Evolutionary conservation across 1,140 invertebrate genomes (phyloP).

Genomic region (Stegodyphus dumicola): DNA sequence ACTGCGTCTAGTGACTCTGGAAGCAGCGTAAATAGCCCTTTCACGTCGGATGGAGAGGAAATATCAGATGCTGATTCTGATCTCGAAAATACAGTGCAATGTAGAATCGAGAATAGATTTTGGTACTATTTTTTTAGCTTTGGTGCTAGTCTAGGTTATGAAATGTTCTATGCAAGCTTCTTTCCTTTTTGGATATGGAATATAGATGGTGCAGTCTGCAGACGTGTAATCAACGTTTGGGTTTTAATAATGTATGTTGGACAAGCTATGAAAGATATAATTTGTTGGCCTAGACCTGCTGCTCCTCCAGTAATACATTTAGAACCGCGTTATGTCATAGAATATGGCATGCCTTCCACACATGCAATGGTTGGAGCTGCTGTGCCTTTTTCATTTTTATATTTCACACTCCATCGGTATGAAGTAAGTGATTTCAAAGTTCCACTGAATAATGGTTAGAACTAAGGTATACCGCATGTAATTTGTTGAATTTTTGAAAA

Average conservation of each 20-base stretch:
- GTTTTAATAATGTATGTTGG: slow-evolving; percentile 86
- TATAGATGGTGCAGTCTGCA: slow-evolving; percentile 83
- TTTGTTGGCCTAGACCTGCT: slow-evolving; percentile 84
- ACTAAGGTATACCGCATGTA: too few relatives aligned
- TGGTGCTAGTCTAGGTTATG: slow-evolving; percentile 86
- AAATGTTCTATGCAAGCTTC: slow-evolving; percentile 87
- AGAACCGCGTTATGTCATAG: slow-evolving; percentile 86
- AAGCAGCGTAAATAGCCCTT: slow-evolving; percentile 42
- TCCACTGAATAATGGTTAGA: too few relatives aligned
- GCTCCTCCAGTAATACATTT: slow-evolving; percentile 83
- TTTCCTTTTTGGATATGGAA: slow-evolving; percentile 95
- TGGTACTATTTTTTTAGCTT: slow-evolving; percentile 89
- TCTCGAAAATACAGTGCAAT: slow-evolving; percentile 66
- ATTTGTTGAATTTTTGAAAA: too few relatives aligned
- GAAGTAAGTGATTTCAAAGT: slow-evolving; percentile 72
- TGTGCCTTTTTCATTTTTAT: slow-evolving; percentile 84
- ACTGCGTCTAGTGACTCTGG: slow-evolving; percentile 28
- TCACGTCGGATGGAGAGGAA: slow-evolving; percentile 48
- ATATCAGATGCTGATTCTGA: slow-evolving; percentile 64
- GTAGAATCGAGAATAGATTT: slow-evolving; percentile 79
- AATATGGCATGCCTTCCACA: slow-evolving; percentile 94
- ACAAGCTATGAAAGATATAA: slow-evolving; percentile 87
- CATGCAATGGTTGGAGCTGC: slow-evolving; percentile 91
- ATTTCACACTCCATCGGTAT: slow-evolving; percentile 84
- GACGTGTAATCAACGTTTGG: slow-evolving; percentile 85